phyloP scores from a whole-genome alignment of 2,797 vertebrate genomes.

The Zenarchopterus dispar region DNA sequence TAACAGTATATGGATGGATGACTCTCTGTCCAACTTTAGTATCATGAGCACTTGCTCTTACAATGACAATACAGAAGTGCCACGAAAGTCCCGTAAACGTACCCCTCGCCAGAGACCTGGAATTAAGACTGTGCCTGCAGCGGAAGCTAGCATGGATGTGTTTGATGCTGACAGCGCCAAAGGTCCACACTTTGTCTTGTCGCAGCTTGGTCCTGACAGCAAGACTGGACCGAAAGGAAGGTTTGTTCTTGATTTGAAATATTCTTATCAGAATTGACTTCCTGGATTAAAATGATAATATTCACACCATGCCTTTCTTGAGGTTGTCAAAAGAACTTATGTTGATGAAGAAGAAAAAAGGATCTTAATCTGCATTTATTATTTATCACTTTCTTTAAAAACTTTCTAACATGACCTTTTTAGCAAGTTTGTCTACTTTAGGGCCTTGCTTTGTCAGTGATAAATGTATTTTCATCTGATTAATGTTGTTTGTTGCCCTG shows the following conservation, averaged over 20 bases:
- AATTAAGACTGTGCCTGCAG: constrained; percentile 86
- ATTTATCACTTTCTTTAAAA: background rate
- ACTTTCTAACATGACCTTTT: background rate
- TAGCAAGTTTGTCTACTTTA: too few relatives aligned
- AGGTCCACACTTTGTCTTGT: constrained; percentile 98
- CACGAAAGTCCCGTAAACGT: constrained; percentile 97
- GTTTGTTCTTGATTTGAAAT: constrained; percentile 60
- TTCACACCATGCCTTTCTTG: background rate
- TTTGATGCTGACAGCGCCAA: constrained; percentile 99
- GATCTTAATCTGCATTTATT: too few relatives aligned
- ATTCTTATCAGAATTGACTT: background rate
- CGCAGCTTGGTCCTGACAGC: constrained; percentile 94
- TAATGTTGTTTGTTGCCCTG: background rate
- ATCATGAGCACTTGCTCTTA: constrained; percentile 94
- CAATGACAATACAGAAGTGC: constrained; percentile 99
- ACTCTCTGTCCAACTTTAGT: constrained; percentile 98
- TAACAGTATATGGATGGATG: constrained; percentile 98
- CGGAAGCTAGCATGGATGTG: constrained; percentile 94
- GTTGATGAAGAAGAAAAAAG: background rate
- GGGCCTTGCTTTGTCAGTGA: background rate
- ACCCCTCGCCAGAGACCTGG: constrained; percentile 97
- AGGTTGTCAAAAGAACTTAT: background rate
- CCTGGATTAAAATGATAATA: background rate
- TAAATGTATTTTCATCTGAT: background rate
- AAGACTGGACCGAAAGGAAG: constrained; percentile 93